Evolutionary conservation across 2,888 invertebrate species (phyloP).

Genomic region (Malacosoma neustria): DNA sequence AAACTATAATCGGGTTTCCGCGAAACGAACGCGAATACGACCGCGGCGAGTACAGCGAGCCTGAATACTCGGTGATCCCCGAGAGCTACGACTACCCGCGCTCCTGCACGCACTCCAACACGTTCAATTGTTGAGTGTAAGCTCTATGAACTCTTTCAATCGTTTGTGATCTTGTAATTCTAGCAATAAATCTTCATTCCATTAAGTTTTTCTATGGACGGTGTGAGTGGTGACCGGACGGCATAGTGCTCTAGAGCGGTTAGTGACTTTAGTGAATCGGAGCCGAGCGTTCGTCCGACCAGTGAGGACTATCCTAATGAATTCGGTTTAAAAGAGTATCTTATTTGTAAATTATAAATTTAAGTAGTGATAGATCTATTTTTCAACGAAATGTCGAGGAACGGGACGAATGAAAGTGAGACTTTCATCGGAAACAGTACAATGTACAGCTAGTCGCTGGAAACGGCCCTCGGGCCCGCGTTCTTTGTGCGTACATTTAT

Average conservation of each 20-base stretch:
- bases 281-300: slow-evolving; percentile 45
- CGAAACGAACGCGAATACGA: slow-evolving; percentile 47
- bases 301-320: slow-evolving; percentile 50
- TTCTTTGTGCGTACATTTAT: slow-evolving; percentile 32
- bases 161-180: slow-evolving; percentile 72
- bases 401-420: slow-evolving; percentile 54
- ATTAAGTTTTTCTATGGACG: slow-evolving; percentile 62
- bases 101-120: slow-evolving; percentile 63
- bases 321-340: slow-evolving; percentile 64
- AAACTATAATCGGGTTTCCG: slow-evolving; percentile 57
- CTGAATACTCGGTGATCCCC: slow-evolving; percentile 68
- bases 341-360: slow-evolving; percentile 71
- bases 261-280: slow-evolving; percentile 53
- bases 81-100: slow-evolving; percentile 59
- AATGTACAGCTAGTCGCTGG: slow-evolving; percentile 64
- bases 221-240: slow-evolving; percentile 46
- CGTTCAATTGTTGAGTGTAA: slow-evolving; percentile 68
- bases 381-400: slow-evolving; percentile 52
- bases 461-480: slow-evolving; percentile 16
- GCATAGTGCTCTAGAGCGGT: slow-evolving; percentile 65
- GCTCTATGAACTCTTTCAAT: slow-evolving; percentile 38
- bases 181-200: slow-evolving; percentile 76
- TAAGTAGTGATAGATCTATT: slow-evolving; percentile 73
- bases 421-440: slow-evolving; percentile 59
- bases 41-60: slow-evolving; percentile 56